A percentile compares a stretch with the other conserved stretches of the same genome.
phyloP scores from a whole-genome alignment of 1,140 invertebrate species.

The Drosophila prosaltans region DNA sequence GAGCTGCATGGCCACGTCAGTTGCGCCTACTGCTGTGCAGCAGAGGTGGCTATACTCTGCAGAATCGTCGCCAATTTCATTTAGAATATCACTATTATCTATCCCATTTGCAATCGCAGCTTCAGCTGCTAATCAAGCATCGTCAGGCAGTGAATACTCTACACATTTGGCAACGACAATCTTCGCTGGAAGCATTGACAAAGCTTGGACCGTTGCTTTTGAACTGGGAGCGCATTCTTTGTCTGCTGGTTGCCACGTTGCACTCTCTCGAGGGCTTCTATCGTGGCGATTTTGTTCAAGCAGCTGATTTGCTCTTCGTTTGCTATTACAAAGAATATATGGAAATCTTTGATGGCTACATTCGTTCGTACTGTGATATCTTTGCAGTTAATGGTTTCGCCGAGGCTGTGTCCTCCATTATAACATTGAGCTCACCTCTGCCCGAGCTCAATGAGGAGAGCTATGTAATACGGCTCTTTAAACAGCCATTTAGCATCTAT shows the following conservation, averaged over 20 bases:
- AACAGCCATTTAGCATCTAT: conserved; percentile 74
- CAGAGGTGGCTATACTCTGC: conserved; percentile 60
- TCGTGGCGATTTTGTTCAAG: conserved; percentile 86
- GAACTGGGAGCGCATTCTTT: conserved; percentile 86
- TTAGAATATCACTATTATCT: conserved; percentile 68
- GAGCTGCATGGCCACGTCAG: conserved; percentile 66
- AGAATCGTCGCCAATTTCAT: conserved; percentile 71
- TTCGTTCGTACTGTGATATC: conserved; percentile 89
- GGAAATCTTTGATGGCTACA: conserved; percentile 89
- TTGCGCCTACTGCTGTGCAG: conserved; percentile 55
- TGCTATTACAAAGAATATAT: conserved; percentile 89
- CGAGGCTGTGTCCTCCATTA: conserved; percentile 53
- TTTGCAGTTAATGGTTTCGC: conserved; percentile 86
- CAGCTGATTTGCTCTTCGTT: conserved; percentile 87
- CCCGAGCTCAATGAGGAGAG: conserved; percentile 67
- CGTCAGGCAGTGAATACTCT: conserved; percentile 61
- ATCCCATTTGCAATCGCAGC: conserved; percentile 65
- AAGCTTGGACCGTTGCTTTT: conserved; percentile 85
- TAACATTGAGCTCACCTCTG: conserved; percentile 48
- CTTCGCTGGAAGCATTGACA: conserved; percentile 31
- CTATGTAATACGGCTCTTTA: conserved; percentile 67
- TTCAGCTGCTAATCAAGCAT: conserved; percentile 67
- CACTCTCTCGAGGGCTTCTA: conserved; percentile 87
- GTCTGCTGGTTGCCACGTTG: conserved; percentile 87
- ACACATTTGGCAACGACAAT: conserved; percentile 59